phyloP scores from a whole-genome alignment of 2,797 vertebrate genomes.

The Pipistrellus pygmaeus region DNA sequence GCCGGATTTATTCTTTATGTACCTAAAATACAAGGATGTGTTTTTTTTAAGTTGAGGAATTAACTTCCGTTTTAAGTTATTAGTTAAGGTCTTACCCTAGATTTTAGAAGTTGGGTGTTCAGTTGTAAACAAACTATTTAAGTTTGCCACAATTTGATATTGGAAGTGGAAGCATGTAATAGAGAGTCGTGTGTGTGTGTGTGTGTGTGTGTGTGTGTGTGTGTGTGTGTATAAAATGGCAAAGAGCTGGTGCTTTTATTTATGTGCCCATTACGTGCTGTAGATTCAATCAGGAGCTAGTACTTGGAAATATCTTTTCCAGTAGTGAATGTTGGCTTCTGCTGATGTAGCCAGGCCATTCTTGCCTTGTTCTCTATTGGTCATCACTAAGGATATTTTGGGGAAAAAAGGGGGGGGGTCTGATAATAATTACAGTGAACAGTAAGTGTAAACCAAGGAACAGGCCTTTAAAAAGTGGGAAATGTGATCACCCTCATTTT shows the following conservation, averaged over 20 bases:
- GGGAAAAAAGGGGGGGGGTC: not conserved
- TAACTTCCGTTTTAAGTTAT: slow-evolving; percentile 46
- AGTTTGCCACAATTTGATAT: slow-evolving; percentile 39
- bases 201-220: not conserved
- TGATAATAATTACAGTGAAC: slow-evolving; percentile 5
- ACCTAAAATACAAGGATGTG: not conserved
- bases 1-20: slow-evolving; percentile 15
- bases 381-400: not conserved
- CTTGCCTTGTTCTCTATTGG: not conserved
- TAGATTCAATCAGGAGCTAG: slow-evolving; percentile 3
- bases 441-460: not conserved
- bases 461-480: not conserved
- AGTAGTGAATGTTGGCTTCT: not conserved
- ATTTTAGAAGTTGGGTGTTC: slow-evolving; percentile 42
- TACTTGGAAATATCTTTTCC: slow-evolving; percentile 1
- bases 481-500: not conserved
- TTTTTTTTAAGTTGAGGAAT: slow-evolving; percentile 48
- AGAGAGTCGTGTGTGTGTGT: not conserved
- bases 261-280: not conserved
- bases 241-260: slow-evolving; percentile 21
- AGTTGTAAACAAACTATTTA: slow-evolving; percentile 46
- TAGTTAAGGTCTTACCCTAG: slow-evolving; percentile 43
- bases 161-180: not conserved
- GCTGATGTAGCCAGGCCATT: not conserved
- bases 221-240: slow-evolving; percentile 7